A percentile compares a stretch with the other conserved stretches of the same genome.
Evolutionary conservation across 2,888 invertebrate genomes (phyloP).

Genomic region (Athalia circularis): DNA sequence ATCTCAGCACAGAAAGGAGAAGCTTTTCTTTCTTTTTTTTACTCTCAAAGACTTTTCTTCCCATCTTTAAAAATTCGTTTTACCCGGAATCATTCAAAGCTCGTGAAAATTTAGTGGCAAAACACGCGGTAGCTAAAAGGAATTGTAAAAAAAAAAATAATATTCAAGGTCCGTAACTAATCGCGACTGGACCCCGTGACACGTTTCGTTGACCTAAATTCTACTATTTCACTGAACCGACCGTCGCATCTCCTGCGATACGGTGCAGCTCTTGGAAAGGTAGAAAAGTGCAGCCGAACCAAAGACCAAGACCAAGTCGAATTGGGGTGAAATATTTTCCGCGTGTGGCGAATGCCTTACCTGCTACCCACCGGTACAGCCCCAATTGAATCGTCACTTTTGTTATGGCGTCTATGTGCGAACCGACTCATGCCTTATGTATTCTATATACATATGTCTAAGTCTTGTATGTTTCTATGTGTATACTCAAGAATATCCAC

Average conservation of each 20-base stretch:
- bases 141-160: not conserved
- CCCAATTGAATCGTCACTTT: conserved; percentile 43
- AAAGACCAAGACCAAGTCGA: conserved; percentile 33
- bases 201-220: conserved; percentile 43
- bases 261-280: not conserved
- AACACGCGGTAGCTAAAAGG: conserved; percentile 24
- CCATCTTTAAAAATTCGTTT: conserved; percentile 10
- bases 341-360: conserved; percentile 46
- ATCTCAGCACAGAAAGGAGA: too few relatives aligned
- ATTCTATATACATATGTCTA: conserved; percentile 16
- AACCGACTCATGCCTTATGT: not conserved
- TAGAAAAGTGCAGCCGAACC: not conserved
- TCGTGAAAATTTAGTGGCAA: conserved; percentile 2
- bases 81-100: not conserved
- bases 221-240: conserved; percentile 8
- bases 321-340: conserved; percentile 44
- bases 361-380: not conserved
- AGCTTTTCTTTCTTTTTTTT: not conserved
- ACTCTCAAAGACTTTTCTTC: not conserved
- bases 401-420: conserved; percentile 30
- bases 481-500: not conserved
- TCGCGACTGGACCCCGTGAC: conserved; percentile 43
- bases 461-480: not conserved
- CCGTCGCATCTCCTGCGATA: not conserved
- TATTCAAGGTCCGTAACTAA: conserved; percentile 35